These are phyloP conservation scores for Agelas oroides DNA, from an alignment of 37 sponge, comb jelly and placozoan species.

Conservation along the genomic window DNA sequence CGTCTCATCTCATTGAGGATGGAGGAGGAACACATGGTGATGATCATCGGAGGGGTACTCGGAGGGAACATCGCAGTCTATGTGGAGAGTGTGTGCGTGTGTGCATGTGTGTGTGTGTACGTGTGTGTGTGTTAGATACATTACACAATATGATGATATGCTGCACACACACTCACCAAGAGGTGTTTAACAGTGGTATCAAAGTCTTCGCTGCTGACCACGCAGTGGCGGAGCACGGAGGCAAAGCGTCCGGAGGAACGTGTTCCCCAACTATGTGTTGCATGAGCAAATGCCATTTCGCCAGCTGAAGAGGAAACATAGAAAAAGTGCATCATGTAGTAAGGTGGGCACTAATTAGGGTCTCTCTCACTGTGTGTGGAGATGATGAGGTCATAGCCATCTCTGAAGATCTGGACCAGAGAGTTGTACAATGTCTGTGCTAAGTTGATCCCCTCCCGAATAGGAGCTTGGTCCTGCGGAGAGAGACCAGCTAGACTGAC, in stretches of 20 bases:
- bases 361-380: conserved; percentile 6
- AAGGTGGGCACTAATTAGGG: not conserved
- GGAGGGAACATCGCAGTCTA: conserved; percentile 50
- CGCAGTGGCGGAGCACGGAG: conserved; percentile 30
- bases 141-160: not conserved
- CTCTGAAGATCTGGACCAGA: not conserved
- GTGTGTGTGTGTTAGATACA: not conserved
- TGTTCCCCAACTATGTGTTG: conserved; percentile 32
- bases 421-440: conserved; percentile 7
- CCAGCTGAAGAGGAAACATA: not conserved
- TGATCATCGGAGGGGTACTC: conserved; percentile 37
- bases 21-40: conserved; percentile 28
- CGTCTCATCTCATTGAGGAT: conserved; percentile 28
- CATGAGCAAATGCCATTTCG: conserved; percentile 17
- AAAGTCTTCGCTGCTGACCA: conserved; percentile 21
- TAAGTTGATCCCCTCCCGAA: conserved; percentile 29
- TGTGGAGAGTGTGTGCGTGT: not conserved
- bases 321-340: too few relatives aligned
- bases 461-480: not conserved
- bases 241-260: conserved; percentile 13
- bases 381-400: conserved; percentile 26
- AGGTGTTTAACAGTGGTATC: conserved; percentile 19
- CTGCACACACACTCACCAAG: conserved; percentile 52
- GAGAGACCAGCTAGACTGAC: too few relatives aligned
- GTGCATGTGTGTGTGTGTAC: not conserved